These are phyloP conservation scores for Hozukius guyotensis DNA, from an alignment of 2,797 vertebrate species.

Conservation along the genomic window DNA sequence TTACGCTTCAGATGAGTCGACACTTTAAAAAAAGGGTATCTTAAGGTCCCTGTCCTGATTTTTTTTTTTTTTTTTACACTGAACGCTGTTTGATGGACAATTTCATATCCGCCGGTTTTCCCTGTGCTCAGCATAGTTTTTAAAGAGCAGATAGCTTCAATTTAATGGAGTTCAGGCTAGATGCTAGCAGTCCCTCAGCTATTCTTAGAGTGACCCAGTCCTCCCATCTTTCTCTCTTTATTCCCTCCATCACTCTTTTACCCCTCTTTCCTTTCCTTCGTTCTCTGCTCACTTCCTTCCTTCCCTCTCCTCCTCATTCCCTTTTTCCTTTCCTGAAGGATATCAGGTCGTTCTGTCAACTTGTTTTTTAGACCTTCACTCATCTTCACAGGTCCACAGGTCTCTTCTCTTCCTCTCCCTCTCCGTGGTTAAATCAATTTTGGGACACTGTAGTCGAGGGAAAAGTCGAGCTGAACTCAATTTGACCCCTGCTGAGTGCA, in stretches of 20 bases:
- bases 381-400: background rate
- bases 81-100: conserved; percentile 65
- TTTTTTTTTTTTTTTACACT: conserved; percentile 8
- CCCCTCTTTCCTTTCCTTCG: background rate
- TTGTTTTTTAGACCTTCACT: background rate
- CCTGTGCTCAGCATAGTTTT: conserved; percentile 65
- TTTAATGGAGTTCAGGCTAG: conserved; percentile 67
- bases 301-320: background rate
- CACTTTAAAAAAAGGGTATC: conserved; percentile 45
- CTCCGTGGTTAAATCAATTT: conserved; percentile 44
- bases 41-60: conserved; percentile 46
- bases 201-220: conserved; percentile 65
- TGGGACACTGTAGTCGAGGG: conserved; percentile 30
- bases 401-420: background rate
- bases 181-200: conserved; percentile 52
- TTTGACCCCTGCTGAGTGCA: conserved; percentile 52
- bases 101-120: conserved; percentile 62
- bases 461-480: conserved; percentile 51
- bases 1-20: conserved; percentile 61
- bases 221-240: conserved; percentile 19
- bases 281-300: background rate
- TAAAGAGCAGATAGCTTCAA: conserved; percentile 61
- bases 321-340: background rate
- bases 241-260: conserved; percentile 16
- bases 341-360: background rate